A percentile compares a stretch with the other conserved stretches of the same genome.
Conservation (phyloP, 2,797 vertebrate genomes). For the Ciconia nigra region DNA sequence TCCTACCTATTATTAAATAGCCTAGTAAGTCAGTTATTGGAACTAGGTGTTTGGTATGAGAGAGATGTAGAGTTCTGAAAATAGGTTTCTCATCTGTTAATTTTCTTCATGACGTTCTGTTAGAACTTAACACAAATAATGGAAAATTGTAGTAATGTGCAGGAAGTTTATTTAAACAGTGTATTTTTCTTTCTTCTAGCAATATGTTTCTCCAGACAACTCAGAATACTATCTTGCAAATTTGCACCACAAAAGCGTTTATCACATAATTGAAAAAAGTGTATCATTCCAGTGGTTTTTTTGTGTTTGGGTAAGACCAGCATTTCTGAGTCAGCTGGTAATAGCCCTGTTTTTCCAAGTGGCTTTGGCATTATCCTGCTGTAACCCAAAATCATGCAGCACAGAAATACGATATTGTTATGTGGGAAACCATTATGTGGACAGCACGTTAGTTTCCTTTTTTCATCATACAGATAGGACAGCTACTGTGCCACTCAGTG, state of each 20-base stretch:
- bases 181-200: background rate
- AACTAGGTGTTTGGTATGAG: background rate
- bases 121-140: background rate
- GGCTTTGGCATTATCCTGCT: background rate
- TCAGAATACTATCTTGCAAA: background rate
- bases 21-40: background rate
- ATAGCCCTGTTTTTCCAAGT: background rate
- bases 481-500: fast-evolving
- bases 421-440: background rate
- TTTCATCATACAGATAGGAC: background rate
- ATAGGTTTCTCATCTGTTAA: background rate
- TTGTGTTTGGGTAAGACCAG: background rate
- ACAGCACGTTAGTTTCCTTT: background rate
- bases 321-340: background rate
- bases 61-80: background rate
- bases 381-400: background rate
- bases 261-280: background rate
- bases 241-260: background rate
- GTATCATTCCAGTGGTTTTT: fast-evolving
- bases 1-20: background rate
- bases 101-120: background rate
- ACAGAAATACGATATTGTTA: background rate
- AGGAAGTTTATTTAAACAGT: background rate
- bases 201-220: background rate
- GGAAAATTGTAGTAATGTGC: background rate